Conservation (phyloP, 2,888 invertebrate species). For the Drosophila anomelani region DNA sequence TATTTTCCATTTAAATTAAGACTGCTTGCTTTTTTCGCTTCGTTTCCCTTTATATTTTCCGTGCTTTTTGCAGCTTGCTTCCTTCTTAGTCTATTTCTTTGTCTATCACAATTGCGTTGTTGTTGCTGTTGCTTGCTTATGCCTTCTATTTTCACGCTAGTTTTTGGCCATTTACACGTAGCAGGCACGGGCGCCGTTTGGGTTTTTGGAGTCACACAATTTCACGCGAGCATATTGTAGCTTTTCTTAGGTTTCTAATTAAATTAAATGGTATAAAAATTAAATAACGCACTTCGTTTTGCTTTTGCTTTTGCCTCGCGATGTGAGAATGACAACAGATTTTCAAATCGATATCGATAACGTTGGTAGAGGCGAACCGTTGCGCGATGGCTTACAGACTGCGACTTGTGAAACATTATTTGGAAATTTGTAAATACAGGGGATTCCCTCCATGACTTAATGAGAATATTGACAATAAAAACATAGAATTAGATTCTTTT, state of each 20-base stretch:
- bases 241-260: constrained; percentile 71
- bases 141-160: constrained; percentile 58
- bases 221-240: constrained; percentile 66
- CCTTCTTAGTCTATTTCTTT: constrained; percentile 78
- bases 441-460: too few relatives aligned
- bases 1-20: constrained; percentile 21
- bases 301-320: constrained; percentile 38
- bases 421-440: too few relatives aligned
- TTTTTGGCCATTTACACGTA: constrained; percentile 61
- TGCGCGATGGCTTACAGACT: background rate
- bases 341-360: constrained; percentile 36
- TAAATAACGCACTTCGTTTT: constrained; percentile 75
- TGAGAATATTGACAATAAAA: too few relatives aligned
- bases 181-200: constrained; percentile 40
- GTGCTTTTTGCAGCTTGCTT: constrained; percentile 46
- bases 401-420: background rate
- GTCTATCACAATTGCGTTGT: constrained; percentile 81
- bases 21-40: constrained; percentile 18
- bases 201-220: constrained; percentile 51
- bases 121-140: constrained; percentile 63
- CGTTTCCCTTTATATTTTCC: constrained; percentile 8
- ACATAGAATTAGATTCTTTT: too few relatives aligned
- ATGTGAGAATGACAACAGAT: constrained; percentile 44
- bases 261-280: constrained; percentile 74
- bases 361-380: background rate